Percentiles rank a stretch among this genome's conserved stretches.
Evolutionary conservation across 2,888 invertebrate genomes (phyloP).

Genomic region (Agriopis leucophaearia): DNA sequence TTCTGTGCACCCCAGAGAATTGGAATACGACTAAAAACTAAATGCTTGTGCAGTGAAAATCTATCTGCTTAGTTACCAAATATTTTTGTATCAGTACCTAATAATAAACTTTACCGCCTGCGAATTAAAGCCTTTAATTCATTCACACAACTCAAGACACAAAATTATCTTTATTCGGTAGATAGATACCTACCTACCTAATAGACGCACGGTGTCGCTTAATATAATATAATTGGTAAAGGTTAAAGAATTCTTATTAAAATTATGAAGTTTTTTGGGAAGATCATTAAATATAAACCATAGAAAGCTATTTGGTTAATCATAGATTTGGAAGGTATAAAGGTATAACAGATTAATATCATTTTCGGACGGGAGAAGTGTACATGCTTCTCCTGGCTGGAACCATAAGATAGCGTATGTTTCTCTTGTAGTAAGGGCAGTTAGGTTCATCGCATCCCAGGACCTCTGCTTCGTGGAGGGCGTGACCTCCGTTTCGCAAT

Average conservation of each 20-base stretch:
- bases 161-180: too few relatives aligned
- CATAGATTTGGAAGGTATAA: neutral
- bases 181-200: too few relatives aligned
- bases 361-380: conserved; percentile 64
- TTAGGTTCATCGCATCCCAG: conserved; percentile 79
- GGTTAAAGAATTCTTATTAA: neutral
- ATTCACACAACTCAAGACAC: too few relatives aligned
- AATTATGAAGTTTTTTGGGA: neutral
- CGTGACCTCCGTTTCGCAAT: conserved; percentile 57
- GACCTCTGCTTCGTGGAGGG: conserved; percentile 69
- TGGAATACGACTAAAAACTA: neutral
- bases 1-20: conserved; percentile 50
- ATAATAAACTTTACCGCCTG: too few relatives aligned
- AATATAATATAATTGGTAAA: neutral
- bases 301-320: neutral
- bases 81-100: too few relatives aligned
- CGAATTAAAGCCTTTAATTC: too few relatives aligned
- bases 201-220: too few relatives aligned
- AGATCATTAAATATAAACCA: neutral
- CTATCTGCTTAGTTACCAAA: neutral
- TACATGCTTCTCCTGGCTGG: conserved; percentile 66
- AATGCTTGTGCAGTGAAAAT: too few relatives aligned
- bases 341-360: conserved; percentile 37
- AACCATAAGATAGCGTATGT: conserved; percentile 73
- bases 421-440: conserved; percentile 81